phyloP scores from a whole-genome alignment of 2,888 invertebrate genomes.

The Megaustenia siamemsis region DNA sequence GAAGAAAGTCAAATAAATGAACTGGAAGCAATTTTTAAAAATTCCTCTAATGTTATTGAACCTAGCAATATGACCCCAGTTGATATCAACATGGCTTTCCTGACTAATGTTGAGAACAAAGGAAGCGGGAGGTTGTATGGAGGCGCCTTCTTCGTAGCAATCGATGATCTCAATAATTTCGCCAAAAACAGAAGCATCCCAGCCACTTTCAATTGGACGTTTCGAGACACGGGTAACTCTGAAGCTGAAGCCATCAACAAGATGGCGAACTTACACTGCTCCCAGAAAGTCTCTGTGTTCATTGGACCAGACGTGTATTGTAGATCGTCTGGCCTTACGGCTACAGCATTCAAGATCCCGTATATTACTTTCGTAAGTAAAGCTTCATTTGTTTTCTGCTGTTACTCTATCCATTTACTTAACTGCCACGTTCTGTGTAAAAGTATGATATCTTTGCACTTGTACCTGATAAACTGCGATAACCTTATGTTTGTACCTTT shows the following conservation, averaged over 20 bases:
- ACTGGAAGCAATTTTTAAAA: not conserved
- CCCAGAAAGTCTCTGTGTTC: constrained; percentile 91
- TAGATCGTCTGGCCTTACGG: constrained; percentile 93
- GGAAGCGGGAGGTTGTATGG: constrained; percentile 66
- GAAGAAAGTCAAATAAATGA: not conserved
- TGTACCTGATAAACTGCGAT: no score
- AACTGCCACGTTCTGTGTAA: no score
- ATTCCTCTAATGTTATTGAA: not conserved
- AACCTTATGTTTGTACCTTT: no score
- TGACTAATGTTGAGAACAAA: constrained; percentile 57
- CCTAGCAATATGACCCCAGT: constrained; percentile 27
- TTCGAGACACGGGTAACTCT: constrained; percentile 61
- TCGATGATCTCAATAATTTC: constrained; percentile 67
- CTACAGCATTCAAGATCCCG: constrained; percentile 94
- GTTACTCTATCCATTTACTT: no score
- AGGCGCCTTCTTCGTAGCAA: constrained; percentile 70
- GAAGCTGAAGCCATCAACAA: constrained; percentile 62
- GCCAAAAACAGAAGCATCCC: constrained; percentile 56
- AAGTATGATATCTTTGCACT: no score
- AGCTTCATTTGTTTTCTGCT: not conserved
- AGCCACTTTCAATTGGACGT: constrained; percentile 61
- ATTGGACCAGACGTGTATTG: constrained; percentile 97
- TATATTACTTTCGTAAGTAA: constrained; percentile 97
- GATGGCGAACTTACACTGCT: constrained; percentile 79
- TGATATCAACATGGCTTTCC: constrained; percentile 61